Evolutionary conservation across 2,797 vertebrate genomes (phyloP).

Genomic region (Rhabdophis nuchalis): DNA sequence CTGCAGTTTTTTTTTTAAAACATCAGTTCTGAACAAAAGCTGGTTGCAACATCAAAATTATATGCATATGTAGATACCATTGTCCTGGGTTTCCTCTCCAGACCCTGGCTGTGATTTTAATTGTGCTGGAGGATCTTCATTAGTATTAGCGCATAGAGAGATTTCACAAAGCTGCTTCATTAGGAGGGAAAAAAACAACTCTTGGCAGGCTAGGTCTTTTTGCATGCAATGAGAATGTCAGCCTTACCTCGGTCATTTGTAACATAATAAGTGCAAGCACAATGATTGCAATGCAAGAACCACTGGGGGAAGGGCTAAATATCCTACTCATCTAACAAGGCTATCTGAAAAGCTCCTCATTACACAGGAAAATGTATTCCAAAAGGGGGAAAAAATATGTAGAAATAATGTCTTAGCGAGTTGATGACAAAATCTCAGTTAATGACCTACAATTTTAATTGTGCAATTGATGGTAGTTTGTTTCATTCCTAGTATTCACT

Average conservation of each 20-base stretch:
- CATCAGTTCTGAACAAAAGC: constrained; percentile 41
- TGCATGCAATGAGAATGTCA: constrained; percentile 91
- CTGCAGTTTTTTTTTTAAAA: constrained; percentile 19
- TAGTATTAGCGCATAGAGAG: constrained; percentile 87
- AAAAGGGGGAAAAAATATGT: constrained; percentile 80
- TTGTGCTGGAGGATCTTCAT: constrained; percentile 97
- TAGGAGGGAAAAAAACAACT: constrained; percentile 75
- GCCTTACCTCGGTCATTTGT: constrained; percentile 94
- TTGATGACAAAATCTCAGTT: constrained; percentile 82
- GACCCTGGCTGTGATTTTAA: constrained; percentile 83
- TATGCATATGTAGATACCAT: constrained; percentile 76
- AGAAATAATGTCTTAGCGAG: constrained; percentile 82
- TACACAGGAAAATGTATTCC: constrained; percentile 91
- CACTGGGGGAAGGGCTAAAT: constrained; percentile 87
- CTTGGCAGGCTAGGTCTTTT: constrained; percentile 82
- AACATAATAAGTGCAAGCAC: constrained; percentile 95
- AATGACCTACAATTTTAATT: constrained; percentile 87
- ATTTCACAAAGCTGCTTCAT: constrained; percentile 85
- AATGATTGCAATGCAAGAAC: constrained; percentile 85
- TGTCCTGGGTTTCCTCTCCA: constrained; percentile 80
- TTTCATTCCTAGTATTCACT: constrained; percentile 76
- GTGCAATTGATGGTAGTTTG: constrained; percentile 86
- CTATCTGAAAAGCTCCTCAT: constrained; percentile 85
- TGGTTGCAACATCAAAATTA: constrained; percentile 53
- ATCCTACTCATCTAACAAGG: constrained; percentile 81